Conservation (phyloP, 2,797 vertebrate species). For the Hirundo rustica region DNA sequence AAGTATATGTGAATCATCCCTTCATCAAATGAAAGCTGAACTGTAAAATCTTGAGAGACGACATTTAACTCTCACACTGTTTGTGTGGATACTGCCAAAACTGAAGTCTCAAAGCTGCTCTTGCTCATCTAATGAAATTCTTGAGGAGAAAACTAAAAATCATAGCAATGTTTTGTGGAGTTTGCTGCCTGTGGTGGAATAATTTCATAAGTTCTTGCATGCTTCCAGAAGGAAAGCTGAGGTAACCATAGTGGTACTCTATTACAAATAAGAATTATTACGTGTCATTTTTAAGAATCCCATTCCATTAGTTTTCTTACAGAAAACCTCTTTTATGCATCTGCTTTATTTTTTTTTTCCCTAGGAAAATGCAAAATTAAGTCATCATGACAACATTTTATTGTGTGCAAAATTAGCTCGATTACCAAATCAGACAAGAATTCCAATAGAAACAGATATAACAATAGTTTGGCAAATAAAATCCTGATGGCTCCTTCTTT, state of each 20-base stretch:
- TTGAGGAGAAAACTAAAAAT: background rate
- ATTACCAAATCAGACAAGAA: constrained; percentile 39
- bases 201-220: background rate
- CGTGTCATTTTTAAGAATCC: background rate
- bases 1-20: background rate
- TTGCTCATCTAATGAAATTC: background rate
- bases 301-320: background rate
- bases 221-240: background rate
- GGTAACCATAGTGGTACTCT: background rate
- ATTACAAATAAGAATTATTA: background rate
- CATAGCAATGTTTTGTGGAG: background rate
- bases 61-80: background rate
- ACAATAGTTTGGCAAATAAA: constrained; percentile 47
- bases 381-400: constrained; percentile 45
- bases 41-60: background rate
- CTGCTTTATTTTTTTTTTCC: background rate
- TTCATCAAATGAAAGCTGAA: background rate
- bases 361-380: constrained; percentile 14
- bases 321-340: constrained; percentile 21
- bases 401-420: constrained; percentile 31
- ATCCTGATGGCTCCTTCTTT: background rate
- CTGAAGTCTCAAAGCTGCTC: background rate
- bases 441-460: constrained; percentile 1
- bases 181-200: background rate
- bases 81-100: background rate